Conservation (phyloP, 2,797 vertebrate species). For the Schizopygopsis pylzovi region DNA sequence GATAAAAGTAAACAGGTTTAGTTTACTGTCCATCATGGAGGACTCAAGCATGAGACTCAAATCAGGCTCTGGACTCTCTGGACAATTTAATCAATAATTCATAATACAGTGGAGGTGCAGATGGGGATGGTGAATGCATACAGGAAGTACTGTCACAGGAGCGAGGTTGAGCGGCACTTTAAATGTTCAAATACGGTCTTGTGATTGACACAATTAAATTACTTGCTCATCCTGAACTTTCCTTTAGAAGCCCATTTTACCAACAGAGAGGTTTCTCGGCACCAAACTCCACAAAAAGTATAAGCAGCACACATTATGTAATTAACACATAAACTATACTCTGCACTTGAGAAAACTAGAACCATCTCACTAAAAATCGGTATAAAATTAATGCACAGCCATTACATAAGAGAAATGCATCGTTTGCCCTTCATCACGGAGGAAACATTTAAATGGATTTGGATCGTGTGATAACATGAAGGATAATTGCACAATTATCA, state of each 20-base stretch:
- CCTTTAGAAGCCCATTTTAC: neutral
- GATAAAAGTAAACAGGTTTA: neutral
- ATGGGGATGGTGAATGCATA: neutral
- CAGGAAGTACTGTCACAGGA: neutral
- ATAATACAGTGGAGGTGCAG: neutral
- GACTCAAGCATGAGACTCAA: neutral
- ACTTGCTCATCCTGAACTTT: neutral
- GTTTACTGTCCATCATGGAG: neutral
- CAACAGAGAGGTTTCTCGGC: neutral
- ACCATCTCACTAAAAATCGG: neutral
- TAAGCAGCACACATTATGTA: too few relatives aligned
- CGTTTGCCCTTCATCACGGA: neutral
- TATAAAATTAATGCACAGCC: neutral
- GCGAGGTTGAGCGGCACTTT: neutral
- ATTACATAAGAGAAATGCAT: neutral
- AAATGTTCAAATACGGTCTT: neutral
- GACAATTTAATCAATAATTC: slow-evolving; percentile 7
- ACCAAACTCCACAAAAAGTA: neutral
- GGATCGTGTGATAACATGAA: neutral
- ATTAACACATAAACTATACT: neutral
- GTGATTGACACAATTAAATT: neutral
- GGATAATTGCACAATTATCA: neutral
- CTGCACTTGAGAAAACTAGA: neutral
- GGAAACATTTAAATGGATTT: neutral
- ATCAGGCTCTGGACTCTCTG: neutral